phyloP scores from a whole-genome alignment of 1,140 invertebrate genomes.

The Bicyclus anynana region DNA sequence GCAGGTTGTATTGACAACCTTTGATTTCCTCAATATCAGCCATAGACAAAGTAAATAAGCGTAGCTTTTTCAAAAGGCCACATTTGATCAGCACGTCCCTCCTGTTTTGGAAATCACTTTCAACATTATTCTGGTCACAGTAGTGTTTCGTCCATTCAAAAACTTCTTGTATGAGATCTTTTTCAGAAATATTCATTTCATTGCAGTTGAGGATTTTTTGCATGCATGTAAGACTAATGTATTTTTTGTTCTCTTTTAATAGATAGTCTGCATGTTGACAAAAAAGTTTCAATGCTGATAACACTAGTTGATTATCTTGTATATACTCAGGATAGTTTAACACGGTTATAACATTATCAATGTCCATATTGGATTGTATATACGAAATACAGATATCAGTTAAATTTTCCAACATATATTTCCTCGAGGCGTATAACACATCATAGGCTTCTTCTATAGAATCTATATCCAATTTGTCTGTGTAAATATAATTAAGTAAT shows the following conservation, averaged over 20 bases:
- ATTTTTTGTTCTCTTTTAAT: slow-evolving; percentile 64
- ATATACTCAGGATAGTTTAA: slow-evolving; percentile 78
- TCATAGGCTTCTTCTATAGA: slow-evolving; percentile 76
- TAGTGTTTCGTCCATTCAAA: slow-evolving; percentile 74
- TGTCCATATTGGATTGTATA: slow-evolving; percentile 70
- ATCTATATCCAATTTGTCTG: slow-evolving; percentile 70
- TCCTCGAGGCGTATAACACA: slow-evolving; percentile 77
- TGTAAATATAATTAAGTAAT: slow-evolving; percentile 78
- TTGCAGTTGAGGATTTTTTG: slow-evolving; percentile 65
- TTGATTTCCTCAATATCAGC: slow-evolving; percentile 54
- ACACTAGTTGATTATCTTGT: slow-evolving; percentile 65
- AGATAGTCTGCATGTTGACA: slow-evolving; percentile 71
- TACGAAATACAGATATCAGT: slow-evolving; percentile 68
- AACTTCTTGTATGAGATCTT: slow-evolving; percentile 67
- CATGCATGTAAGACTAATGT: slow-evolving; percentile 67
- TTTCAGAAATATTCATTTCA: slow-evolving; percentile 69
- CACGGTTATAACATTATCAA: slow-evolving; percentile 75
- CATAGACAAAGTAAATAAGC: slow-evolving; percentile 51
- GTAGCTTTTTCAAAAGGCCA: slow-evolving; percentile 54
- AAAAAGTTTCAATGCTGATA: slow-evolving; percentile 69
- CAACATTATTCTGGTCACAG: slow-evolving; percentile 61
- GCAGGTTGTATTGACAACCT: slow-evolving; percentile 39
- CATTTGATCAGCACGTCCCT: slow-evolving; percentile 58
- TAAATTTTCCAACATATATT: slow-evolving; percentile 78
- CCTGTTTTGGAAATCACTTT: slow-evolving; percentile 54